Base-by-base conservation (phyloP, 2,797 vertebrate species). In the Lerista edwardsae region DNA sequence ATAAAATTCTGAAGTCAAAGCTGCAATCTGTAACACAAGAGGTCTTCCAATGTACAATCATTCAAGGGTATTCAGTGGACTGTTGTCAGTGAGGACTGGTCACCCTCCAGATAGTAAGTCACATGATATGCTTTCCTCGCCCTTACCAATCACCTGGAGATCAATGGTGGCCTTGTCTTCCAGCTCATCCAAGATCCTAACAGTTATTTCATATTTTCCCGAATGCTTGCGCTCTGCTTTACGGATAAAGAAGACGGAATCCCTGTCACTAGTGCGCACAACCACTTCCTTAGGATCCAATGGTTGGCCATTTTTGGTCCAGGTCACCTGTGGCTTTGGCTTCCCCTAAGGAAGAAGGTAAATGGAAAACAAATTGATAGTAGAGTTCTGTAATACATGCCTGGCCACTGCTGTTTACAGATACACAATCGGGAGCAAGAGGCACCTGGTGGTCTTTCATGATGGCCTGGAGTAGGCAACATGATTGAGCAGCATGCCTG, bases 221-320 rank as follows among this genome's bases (percentile, higher is more conserved):
- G 98, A 98, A 93, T 99, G 97, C 0, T 93, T 91, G n/a, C 97
- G 97, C 90, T 97, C 95, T 0, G 96, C 90, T 0, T 93, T 87
- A 23, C 98, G 98, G 88, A 99, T 97, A 91, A 98, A 99, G 84
- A 99, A 75, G 95, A 99, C 97, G 89, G 97, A 97, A 95, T 99
- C 98, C 67, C 61, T 96, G 29, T 97, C 95, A 0, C 96, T 97
- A 47, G 93, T 98, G 73, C 95, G 96, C 86, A 98, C 90, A 72
- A 94, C 97, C 74, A 97, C 92, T 64, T 90, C 94, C 90, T 96
- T 97, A 57, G 90, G 84, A 90, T 98, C 97, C 94, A 99, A 71
- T 74, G 97, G 95, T 47, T 97, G 95, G 67, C 96, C 97, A 0
- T 96, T 95, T 93, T 99, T 99, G 7, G 94, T 96, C 98, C 98